Conservation (phyloP, 2,797 vertebrate genomes). For the Pseudochaenichthys georgianus region DNA sequence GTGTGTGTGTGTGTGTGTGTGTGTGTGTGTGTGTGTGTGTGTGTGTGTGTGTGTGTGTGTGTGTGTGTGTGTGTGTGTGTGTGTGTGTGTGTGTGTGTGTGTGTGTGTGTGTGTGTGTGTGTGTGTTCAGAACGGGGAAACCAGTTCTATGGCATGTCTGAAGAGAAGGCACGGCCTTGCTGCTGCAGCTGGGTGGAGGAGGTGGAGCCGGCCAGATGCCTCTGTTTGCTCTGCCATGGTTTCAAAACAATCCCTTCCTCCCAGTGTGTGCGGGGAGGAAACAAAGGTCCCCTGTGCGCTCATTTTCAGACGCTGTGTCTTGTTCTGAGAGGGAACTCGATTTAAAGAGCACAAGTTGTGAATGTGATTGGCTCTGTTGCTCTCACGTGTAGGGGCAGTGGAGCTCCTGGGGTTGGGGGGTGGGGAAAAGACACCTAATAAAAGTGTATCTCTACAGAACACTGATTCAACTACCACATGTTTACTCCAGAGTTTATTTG, state of each 20-base stretch:
- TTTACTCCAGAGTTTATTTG: conserved; percentile 35
- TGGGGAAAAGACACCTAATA: too few species aligned
- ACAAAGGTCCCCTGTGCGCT: conserved; percentile 72
- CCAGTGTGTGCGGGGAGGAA: conserved; percentile 18
- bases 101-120: too few species aligned
- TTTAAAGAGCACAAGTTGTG: conserved; percentile 43
- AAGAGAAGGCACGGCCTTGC: conserved; percentile 33
- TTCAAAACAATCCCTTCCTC: conserved; percentile 78
- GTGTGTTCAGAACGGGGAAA: too few species aligned
- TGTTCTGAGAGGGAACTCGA: conserved; percentile 13
- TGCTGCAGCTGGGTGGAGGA: conserved; percentile 57
- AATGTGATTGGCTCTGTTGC: background rate
- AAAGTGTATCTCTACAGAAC: background rate
- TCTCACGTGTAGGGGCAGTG: background rate
- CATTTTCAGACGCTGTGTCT: conserved; percentile 11
- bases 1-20: conserved; percentile 33
- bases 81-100: conserved; percentile 9
- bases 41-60: conserved; percentile 24
- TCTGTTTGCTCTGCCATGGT: conserved; percentile 77
- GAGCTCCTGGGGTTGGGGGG: background rate
- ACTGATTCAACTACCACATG: background rate
- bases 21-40: conserved; percentile 47
- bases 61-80: conserved; percentile 21
- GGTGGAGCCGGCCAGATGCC: conserved; percentile 68
- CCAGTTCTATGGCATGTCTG: conserved; percentile 74